phyloP scores from a whole-genome alignment of 2,113 vertebrate genomes.

The Onychostoma macrolepis region DNA sequence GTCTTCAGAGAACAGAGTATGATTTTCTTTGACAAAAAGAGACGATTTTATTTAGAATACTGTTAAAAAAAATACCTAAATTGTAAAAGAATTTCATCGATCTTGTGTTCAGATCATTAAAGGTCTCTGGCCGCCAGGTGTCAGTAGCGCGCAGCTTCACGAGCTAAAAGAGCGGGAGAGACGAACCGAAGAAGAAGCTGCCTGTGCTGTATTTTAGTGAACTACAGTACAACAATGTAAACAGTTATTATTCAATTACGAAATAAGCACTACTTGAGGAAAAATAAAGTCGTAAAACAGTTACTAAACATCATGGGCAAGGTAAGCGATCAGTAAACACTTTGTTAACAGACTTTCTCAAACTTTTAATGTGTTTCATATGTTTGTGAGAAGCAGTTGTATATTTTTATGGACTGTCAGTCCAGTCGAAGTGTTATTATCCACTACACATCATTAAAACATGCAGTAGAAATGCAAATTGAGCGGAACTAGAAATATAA shows the following conservation, averaged over 20 bases:
- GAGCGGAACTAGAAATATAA: background rate
- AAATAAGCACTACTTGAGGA: background rate
- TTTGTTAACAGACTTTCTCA: background rate
- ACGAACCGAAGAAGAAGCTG: constrained; percentile 27
- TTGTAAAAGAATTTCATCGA: too few species aligned
- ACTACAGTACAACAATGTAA: background rate
- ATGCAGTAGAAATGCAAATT: background rate
- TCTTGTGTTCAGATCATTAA: background rate
- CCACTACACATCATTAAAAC: background rate
- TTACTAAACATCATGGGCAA: background rate
- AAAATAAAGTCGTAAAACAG: background rate
- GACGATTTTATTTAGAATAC: background rate
- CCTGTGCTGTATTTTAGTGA: background rate
- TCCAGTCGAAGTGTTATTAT: background rate
- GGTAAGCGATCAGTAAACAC: background rate
- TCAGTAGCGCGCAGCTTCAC: background rate
- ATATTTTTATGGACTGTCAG: background rate
- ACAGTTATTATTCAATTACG: background rate
- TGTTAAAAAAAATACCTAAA: too few species aligned
- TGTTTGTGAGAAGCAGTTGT: background rate
- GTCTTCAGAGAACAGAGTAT: background rate
- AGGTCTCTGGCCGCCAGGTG: background rate
- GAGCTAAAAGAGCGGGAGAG: background rate
- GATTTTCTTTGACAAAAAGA: background rate
- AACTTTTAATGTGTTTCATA: background rate